A percentile compares a stretch with the other conserved stretches of the same genome.
Conservation (phyloP, 2,113 vertebrate genomes). For the Lynx canadensis region DNA sequence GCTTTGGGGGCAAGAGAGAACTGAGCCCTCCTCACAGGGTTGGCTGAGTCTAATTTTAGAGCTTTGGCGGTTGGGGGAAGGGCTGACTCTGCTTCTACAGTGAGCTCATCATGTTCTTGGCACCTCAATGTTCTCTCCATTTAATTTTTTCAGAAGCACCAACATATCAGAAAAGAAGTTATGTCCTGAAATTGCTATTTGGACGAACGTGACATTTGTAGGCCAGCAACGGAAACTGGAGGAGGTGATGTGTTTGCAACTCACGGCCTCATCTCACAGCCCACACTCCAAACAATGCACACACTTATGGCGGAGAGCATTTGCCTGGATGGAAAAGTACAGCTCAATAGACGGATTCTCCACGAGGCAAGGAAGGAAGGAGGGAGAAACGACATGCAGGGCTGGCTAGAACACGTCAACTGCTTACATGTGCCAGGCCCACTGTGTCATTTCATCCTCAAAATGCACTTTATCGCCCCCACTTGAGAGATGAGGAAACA, state of each 20-base stretch:
- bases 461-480: background rate
- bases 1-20: background rate
- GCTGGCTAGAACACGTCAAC: background rate
- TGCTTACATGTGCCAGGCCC: fast-evolving
- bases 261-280: background rate
- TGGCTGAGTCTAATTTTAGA: background rate
- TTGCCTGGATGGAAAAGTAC: conserved; percentile 60
- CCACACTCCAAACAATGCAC: background rate
- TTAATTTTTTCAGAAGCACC: conserved; percentile 72
- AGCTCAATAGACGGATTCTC: background rate
- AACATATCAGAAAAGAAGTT: conserved; percentile 66
- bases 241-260: conserved; percentile 5
- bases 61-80: background rate
- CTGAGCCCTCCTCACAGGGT: background rate
- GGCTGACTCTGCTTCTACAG: background rate
- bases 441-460: background rate
- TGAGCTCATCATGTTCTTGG: conserved; percentile 52
- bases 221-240: conserved; percentile 37
- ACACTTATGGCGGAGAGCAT: background rate
- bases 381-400: background rate
- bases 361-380: background rate
- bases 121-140: conserved; percentile 64
- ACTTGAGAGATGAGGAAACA: background rate
- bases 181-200: conserved; percentile 69
- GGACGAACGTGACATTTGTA: conserved; percentile 69